phyloP scores from a whole-genome alignment of 2,888 invertebrate genomes.

The Clostera curtula region DNA sequence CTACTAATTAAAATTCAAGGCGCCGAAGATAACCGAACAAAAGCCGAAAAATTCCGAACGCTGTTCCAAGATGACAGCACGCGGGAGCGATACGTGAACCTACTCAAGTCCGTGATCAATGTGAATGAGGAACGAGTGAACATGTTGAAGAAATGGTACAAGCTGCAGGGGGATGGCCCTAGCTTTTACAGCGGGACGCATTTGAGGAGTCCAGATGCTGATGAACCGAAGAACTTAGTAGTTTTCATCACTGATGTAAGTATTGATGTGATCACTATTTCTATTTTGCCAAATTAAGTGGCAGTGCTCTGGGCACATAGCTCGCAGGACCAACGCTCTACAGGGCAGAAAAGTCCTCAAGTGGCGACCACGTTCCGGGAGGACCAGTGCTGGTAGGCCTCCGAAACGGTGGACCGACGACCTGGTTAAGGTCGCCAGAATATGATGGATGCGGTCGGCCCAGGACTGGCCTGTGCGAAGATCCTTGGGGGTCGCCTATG shows the following conservation, averaged over 20 bases:
- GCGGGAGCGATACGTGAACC: slow-evolving; percentile 11
- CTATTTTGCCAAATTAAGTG: too few species aligned
- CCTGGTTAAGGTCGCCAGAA: too few species aligned
- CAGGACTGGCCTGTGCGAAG: too few species aligned
- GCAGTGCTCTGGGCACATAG: too few species aligned
- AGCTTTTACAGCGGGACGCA: neutral
- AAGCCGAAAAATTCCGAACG: neutral
- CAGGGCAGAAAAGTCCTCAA: too few species aligned
- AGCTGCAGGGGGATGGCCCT: slow-evolving; percentile 6
- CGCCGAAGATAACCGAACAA: slow-evolving; percentile 8
- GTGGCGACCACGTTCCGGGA: too few species aligned
- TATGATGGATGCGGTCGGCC: too few species aligned
- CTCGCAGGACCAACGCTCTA: too few species aligned
- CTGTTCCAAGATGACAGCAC: slow-evolving; percentile 11
- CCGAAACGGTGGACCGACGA: too few species aligned
- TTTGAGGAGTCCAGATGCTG: neutral
- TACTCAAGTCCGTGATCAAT: slow-evolving; percentile 15
- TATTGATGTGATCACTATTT: neutral
- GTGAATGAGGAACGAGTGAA: slow-evolving; percentile 14
- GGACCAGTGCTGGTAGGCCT: too few species aligned
- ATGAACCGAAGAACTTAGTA: neutral
- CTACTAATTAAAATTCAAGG: neutral
- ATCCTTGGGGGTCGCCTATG: too few species aligned
- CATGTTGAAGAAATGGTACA: slow-evolving; percentile 7
- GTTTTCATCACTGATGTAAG: neutral